phyloP scores from a whole-genome alignment of 2,888 invertebrate genomes.

The Melipona beecheii region DNA sequence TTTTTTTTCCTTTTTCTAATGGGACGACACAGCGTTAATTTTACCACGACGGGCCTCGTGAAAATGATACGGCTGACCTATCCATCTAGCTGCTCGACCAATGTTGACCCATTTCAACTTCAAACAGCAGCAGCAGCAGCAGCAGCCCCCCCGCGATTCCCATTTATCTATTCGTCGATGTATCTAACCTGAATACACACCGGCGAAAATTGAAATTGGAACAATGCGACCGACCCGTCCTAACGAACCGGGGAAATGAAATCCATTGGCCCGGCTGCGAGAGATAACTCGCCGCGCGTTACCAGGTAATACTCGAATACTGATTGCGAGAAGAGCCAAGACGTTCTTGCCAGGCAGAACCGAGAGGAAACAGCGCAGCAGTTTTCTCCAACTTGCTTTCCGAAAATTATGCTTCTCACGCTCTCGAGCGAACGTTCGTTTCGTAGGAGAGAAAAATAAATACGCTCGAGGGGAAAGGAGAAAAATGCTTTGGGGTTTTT shows the following conservation, averaged over 20 bases:
- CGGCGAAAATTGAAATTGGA: constrained; percentile 58
- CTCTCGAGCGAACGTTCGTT: no score
- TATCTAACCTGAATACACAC: constrained; percentile 37
- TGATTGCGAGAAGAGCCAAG: background rate
- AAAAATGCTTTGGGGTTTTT: no score
- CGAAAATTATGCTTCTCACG: no score
- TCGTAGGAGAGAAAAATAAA: no score
- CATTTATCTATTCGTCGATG: constrained; percentile 33
- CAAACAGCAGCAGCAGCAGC: constrained; percentile 36
- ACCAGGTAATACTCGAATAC: background rate
- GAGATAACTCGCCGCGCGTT: background rate
- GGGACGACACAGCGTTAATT: background rate
- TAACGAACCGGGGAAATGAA: constrained; percentile 54
- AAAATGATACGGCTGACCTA: constrained; percentile 27
- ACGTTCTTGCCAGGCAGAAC: background rate
- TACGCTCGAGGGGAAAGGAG: no score
- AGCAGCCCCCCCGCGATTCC: constrained; percentile 33
- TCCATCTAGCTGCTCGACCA: constrained; percentile 15
- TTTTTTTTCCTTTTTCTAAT: background rate
- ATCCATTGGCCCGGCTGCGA: background rate
- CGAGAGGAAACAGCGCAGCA: no score
- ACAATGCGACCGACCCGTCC: constrained; percentile 35
- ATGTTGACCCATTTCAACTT: constrained; percentile 55
- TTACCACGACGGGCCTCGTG: background rate
- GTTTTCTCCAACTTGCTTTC: no score